Percentiles rank a stretch among this genome's conserved stretches.
Evolutionary conservation across 2,113 vertebrate species (phyloP).

Genomic region (Columba livia): DNA sequence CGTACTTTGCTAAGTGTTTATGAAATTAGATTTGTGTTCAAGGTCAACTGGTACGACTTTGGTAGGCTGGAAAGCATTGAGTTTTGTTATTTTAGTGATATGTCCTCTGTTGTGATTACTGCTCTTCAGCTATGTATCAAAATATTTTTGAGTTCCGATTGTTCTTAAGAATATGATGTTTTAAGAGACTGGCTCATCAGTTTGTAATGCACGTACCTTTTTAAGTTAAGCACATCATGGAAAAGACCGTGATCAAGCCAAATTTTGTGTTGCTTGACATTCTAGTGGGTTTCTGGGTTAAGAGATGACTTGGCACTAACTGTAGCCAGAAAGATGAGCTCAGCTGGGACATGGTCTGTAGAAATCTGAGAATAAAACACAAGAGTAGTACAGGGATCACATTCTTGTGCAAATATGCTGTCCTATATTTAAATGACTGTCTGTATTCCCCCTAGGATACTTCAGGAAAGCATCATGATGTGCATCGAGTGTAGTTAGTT

Average conservation of each 20-base stretch:
- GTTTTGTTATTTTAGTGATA: not conserved
- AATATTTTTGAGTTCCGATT: not conserved
- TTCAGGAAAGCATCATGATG: constrained; percentile 15
- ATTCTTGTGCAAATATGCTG: not conserved
- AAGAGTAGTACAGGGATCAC: not conserved
- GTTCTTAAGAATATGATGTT: not conserved
- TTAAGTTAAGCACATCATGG: not conserved
- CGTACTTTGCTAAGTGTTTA: not conserved
- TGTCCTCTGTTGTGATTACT: not conserved
- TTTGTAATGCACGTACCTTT: not conserved
- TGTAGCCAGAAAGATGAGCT: not conserved
- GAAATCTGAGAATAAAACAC: not conserved
- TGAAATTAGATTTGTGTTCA: not conserved
- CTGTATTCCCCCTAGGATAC: constrained; percentile 14
- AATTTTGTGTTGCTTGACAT: not conserved
- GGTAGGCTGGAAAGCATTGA: not conserved
- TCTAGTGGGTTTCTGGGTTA: not conserved
- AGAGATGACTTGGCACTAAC: not conserved
- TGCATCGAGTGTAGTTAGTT: constrained; percentile 34
- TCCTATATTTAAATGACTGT: not conserved
- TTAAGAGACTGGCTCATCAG: not conserved
- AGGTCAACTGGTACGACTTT: not conserved
- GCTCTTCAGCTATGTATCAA: not conserved
- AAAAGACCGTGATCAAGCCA: not conserved
- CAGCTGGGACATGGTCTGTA: not conserved